Evolutionary conservation across 1,140 invertebrate species (phyloP).

Genomic region (Platorchestia sp.): DNA sequence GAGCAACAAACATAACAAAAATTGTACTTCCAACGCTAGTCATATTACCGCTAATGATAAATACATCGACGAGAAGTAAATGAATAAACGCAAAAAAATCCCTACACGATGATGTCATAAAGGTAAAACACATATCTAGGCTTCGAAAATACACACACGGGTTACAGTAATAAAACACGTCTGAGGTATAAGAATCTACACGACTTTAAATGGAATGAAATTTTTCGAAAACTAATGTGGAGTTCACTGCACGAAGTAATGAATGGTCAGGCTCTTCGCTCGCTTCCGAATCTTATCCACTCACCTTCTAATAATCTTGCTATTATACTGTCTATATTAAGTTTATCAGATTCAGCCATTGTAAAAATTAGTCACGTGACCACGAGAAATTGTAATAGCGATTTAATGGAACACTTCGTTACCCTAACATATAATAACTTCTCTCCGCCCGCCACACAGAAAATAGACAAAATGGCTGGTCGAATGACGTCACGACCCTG

Average conservation of each 20-base stretch:
- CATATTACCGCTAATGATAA: too few relatives aligned
- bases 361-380: constrained; percentile 14
- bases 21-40: too few relatives aligned
- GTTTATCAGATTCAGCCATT: constrained; percentile 46
- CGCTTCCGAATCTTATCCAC: background rate
- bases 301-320: constrained; percentile 54
- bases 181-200: background rate
- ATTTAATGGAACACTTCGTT: background rate
- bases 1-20: too few relatives aligned
- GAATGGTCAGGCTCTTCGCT: background rate
- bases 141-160: background rate
- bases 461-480: constrained; percentile 50
- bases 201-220: background rate
- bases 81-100: too few relatives aligned
- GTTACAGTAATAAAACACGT: background rate
- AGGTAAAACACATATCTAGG: too few relatives aligned
- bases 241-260: background rate
- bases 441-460: constrained; percentile 19
- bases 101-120: too few relatives aligned
- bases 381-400: background rate
- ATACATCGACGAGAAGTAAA: too few relatives aligned
- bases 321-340: constrained; percentile 48
- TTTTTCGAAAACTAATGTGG: background rate
- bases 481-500: constrained; percentile 4
- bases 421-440: background rate